These are phyloP conservation scores for Sinocyclocheilus grahami DNA, from an alignment of 2,113 vertebrate species.

Conservation along the genomic window DNA sequence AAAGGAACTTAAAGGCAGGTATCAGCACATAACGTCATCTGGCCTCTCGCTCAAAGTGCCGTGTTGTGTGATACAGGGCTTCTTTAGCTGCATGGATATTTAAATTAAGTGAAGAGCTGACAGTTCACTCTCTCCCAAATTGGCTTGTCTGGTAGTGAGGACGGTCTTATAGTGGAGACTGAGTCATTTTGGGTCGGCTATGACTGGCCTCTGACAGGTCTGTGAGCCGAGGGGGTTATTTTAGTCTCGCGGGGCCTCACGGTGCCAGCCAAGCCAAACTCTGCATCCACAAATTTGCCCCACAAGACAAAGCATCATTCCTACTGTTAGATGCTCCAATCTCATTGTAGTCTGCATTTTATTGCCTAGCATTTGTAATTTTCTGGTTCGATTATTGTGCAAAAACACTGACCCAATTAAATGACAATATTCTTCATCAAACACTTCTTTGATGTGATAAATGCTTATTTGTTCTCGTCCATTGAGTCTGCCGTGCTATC, in stretches of 20 bases:
- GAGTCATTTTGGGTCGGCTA: constrained; percentile 22
- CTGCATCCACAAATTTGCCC: constrained; percentile 15
- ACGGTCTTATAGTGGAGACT: constrained; percentile 12
- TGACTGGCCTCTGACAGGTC: constrained; percentile 42
- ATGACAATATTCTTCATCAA: constrained; percentile 24
- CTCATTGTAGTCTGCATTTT: not conserved
- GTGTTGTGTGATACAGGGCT: constrained; percentile 34
- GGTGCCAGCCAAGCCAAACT: constrained; percentile 26
- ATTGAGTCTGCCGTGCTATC: constrained; percentile 20
- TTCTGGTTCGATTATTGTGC: not conserved
- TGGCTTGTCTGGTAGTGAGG: constrained; percentile 13
- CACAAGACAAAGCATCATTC: not conserved
- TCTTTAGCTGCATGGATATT: constrained; percentile 11
- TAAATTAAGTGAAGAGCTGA: constrained; percentile 30
- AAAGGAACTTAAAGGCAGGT: constrained; percentile 38
- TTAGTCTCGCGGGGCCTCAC: constrained; percentile 1
- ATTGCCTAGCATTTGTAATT: not conserved
- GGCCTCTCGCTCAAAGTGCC: constrained; percentile 20
- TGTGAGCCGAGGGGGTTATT: constrained; percentile 30
- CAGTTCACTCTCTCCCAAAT: constrained; percentile 29
- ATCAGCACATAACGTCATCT: constrained; percentile 33
- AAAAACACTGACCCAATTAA: constrained; percentile 26
- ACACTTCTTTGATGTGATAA: constrained; percentile 38
- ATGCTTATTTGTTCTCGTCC: constrained; percentile 38
- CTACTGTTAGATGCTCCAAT: not conserved